phyloP scores from a whole-genome alignment of 2,113 vertebrate genomes.

The Sardina pilchardus region DNA sequence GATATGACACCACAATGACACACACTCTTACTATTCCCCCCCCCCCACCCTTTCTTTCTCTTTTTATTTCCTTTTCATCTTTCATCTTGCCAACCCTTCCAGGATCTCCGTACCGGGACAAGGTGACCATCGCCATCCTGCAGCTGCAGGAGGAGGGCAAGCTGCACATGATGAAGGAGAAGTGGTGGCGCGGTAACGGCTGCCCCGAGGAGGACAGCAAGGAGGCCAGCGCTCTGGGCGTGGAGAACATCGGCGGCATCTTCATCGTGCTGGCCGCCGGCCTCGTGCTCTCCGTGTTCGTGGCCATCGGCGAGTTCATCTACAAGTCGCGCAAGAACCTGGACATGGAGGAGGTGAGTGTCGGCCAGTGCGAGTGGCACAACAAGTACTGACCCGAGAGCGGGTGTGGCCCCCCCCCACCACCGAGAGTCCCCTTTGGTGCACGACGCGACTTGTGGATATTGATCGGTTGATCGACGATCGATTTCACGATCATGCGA shows the following conservation, averaged over 20 bases:
- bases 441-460: not conserved
- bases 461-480: not conserved
- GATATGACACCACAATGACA: not conserved
- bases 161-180: conserved; percentile 98
- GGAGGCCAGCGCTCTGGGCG: conserved; percentile 92
- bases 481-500: not conserved
- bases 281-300: conserved; percentile 95
- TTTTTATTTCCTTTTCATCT: not conserved
- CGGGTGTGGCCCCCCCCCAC: too few species aligned
- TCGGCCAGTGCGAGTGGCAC: conserved; percentile 75
- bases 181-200: conserved; percentile 96
- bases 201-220: conserved; percentile 96
- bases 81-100: not conserved
- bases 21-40: not conserved
- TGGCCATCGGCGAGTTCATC: conserved; percentile 96
- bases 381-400: conserved; percentile 67
- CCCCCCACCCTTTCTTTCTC: not conserved
- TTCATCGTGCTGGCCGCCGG: conserved; percentile 96
- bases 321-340: conserved; percentile 92
- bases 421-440: not conserved
- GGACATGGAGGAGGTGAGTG: conserved; percentile 91
- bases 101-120: conserved; percentile 96
- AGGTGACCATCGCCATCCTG: conserved; percentile 95
- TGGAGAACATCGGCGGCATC: conserved; percentile 98
- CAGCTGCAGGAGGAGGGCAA: conserved; percentile 97